A percentile compares a stretch with the other conserved stretches of the same genome.
These are phyloP conservation scores for Aporophyla lueneburgensis DNA, from an alignment of 2,888 invertebrate genomes.

Conservation along the genomic window DNA sequence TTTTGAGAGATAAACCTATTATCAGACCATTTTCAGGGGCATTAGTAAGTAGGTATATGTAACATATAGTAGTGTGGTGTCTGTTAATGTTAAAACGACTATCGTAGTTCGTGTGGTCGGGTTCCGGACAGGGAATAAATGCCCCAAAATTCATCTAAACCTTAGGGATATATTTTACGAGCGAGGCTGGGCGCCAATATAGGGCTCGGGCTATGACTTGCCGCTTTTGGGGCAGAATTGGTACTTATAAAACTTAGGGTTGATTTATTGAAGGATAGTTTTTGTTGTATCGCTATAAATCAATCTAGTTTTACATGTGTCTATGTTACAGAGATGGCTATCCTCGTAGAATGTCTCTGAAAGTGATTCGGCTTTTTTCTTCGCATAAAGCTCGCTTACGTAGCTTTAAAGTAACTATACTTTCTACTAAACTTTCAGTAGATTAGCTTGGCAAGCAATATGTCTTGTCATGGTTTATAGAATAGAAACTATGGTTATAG, in stretches of 20 bases:
- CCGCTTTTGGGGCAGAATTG: slow-evolving; percentile 52
- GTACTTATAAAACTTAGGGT: slow-evolving; percentile 57
- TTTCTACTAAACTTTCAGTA: slow-evolving; percentile 20
- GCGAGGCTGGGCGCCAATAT: slow-evolving; percentile 45
- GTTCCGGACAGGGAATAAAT: slow-evolving; percentile 50
- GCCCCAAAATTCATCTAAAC: slow-evolving; percentile 56
- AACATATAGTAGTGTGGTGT: neutral
- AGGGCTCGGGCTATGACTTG: slow-evolving; percentile 59
- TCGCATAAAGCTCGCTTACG: slow-evolving; percentile 2
- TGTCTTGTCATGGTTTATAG: neutral
- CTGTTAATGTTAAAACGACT: slow-evolving; percentile 14
- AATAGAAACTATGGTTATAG: neutral
- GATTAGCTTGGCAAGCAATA: neutral
- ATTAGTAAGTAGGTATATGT: neutral
- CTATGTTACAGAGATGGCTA: slow-evolving; percentile 35
- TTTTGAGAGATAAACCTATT: slow-evolving; percentile 7
- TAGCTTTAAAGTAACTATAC: neutral
- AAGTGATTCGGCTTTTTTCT: slow-evolving; percentile 32
- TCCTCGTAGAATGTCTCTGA: slow-evolving; percentile 28
- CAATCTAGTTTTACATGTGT: slow-evolving; percentile 60
- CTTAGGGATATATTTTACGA: slow-evolving; percentile 60
- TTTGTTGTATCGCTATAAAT: slow-evolving; percentile 66
- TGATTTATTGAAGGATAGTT: slow-evolving; percentile 69
- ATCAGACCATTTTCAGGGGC: slow-evolving; percentile 6
- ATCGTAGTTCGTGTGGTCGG: slow-evolving; percentile 20